These are phyloP conservation scores for Dromas ardeola DNA, from an alignment of 2,113 vertebrate species.

Conservation along the genomic window DNA sequence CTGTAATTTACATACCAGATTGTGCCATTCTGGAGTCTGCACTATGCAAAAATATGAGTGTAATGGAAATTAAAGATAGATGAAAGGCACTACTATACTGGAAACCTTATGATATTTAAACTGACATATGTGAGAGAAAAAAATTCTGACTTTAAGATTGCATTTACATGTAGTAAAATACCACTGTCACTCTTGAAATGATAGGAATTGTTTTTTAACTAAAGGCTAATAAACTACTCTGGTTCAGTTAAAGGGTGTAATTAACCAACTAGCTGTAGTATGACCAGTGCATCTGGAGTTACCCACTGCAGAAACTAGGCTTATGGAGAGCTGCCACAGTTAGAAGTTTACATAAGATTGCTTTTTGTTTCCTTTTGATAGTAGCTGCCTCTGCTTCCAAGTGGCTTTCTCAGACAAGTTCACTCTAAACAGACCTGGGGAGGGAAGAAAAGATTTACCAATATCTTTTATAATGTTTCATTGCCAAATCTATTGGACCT, in stretches of 20 bases:
- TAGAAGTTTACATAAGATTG: neutral
- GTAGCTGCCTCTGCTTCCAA: neutral
- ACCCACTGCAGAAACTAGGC: neutral
- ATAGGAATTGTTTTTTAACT: neutral
- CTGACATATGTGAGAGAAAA: neutral
- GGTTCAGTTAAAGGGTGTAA: neutral
- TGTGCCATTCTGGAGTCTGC: neutral
- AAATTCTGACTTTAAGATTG: neutral
- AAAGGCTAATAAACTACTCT: neutral
- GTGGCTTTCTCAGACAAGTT: neutral
- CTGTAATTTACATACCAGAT: neutral
- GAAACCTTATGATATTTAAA: neutral
- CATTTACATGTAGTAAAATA: neutral
- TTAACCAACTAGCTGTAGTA: neutral
- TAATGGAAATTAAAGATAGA: neutral
- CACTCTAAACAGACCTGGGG: neutral
- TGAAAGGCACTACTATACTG: neutral
- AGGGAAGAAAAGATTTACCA: neutral
- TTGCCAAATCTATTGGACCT: slow-evolving; percentile 1
- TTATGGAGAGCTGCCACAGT: neutral
- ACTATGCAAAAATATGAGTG: neutral
- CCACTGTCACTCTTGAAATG: neutral
- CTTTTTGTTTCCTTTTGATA: neutral
- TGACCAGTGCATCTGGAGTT: neutral
- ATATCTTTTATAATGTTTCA: slow-evolving; percentile 14